Conservation (phyloP, 2,888 invertebrate genomes). For the Clostera curtula region DNA sequence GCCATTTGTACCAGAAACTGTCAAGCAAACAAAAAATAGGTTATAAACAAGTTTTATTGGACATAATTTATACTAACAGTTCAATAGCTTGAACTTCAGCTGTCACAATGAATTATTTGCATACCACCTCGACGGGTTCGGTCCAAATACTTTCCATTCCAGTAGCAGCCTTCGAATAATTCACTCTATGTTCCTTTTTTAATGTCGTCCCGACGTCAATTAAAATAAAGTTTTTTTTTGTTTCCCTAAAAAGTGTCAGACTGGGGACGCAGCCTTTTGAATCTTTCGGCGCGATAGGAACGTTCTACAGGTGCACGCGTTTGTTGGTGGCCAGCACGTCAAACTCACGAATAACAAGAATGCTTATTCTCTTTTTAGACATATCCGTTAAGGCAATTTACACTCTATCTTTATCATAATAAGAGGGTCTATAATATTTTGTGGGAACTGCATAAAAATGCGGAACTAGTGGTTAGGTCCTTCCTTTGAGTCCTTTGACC, state of each 20-base stretch:
- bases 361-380: constrained; percentile 10
- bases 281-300: constrained; percentile 61
- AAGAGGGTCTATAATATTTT: constrained; percentile 4
- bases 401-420: constrained; percentile 20
- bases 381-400: constrained; percentile 14
- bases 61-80: constrained; percentile 23
- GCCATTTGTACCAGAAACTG: constrained; percentile 1
- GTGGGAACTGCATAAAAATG: constrained; percentile 22
- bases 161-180: constrained; percentile 54
- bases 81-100: constrained; percentile 33
- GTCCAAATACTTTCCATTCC: constrained; percentile 58
- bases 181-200: constrained; percentile 50
- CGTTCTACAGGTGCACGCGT: constrained; percentile 66
- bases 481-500: constrained; percentile 25
- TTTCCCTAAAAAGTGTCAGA: constrained; percentile 48
- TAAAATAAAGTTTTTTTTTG: constrained; percentile 61
- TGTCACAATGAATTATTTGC: constrained; percentile 62
- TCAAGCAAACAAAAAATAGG: constrained; percentile 12
- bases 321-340: constrained; percentile 58
- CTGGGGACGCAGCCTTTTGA: constrained; percentile 49
- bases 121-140: constrained; percentile 42
- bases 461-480: constrained; percentile 21
- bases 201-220: constrained; percentile 58
- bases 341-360: constrained; percentile 27
- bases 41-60: too few species aligned